Evolutionary conservation across 2,113 vertebrate genomes (phyloP), one percentile per base, ranked within the genome.

Genomic region (Mionectes macconnelli): DNA sequence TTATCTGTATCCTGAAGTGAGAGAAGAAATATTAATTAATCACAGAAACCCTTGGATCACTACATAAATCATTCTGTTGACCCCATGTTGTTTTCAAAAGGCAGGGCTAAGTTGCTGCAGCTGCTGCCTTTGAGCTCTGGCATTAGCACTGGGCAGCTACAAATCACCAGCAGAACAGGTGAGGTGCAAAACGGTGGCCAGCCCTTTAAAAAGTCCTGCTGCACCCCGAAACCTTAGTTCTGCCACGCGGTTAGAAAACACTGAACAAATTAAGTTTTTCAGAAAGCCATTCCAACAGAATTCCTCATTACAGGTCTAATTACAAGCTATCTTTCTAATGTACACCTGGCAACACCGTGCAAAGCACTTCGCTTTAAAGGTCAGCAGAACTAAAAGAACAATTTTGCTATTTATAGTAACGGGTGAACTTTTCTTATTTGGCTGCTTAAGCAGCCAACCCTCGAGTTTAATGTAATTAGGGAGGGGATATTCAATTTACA

Each of bases 401-500:
- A 97, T 97, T 97, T 97, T 97, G 92, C 97, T 98, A 97, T 97
- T 98, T 98, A 98, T 97, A 98, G 98, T 94, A 96, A 97, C 97
- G 94, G 79, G 90, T 96, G 97, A 98, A 98, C 98, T 98, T 97
- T 97, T 97, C 97, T 95, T 97, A 97, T 98, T 98, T 97, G 97
- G 96, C 96, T 96, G 97, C 97, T 98, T 97, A 97, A 97, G 96
- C 97, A 97, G 96, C 96, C 98, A 98, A 91, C 98, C 97, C 97
- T 97, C 80, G 96, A 98, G 97, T 98, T 97, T 98, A 98, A 98
- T 97, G 98, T 97, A 98, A 98, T 98, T 98, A 98, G 98, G 97
- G 92, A 98, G 96, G 96, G 96, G 97, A 98, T 98, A 98, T 98
- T 98, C 98, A 98, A 98, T 98, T 98, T 98, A 98, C 98, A 98